Percentiles rank a stretch among this genome's conserved stretches.
phyloP scores from a whole-genome alignment of 1,140 invertebrate genomes.

The Heliconius himera region DNA sequence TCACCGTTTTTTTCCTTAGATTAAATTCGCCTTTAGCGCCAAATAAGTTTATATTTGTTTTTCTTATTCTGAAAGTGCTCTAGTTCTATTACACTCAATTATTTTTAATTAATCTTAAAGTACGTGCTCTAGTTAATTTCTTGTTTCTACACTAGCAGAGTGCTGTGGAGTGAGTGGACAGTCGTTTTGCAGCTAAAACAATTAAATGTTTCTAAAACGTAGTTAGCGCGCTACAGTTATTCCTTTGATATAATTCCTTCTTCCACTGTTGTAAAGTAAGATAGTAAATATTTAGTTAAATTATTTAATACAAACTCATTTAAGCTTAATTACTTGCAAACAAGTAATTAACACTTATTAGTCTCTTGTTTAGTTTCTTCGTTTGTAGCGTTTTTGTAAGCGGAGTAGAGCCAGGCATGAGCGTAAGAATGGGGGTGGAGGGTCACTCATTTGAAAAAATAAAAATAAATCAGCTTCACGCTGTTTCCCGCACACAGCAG shows the following conservation, averaged over 20 bases:
- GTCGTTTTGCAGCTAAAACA: constrained; percentile 33
- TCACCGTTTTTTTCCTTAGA: constrained; percentile 16
- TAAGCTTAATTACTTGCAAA: constrained; percentile 15
- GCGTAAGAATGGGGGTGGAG: no score
- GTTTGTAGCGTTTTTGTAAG: background rate
- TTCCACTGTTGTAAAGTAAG: background rate
- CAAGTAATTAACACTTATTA: constrained; percentile 18
- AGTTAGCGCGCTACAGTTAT: background rate
- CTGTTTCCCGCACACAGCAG: no score
- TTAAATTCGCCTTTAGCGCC: constrained; percentile 25
- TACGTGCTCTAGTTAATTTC: constrained; percentile 46
- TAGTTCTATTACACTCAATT: constrained; percentile 58
- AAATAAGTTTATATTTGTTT: constrained; percentile 36
- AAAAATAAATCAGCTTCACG: no score
- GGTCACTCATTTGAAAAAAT: no score
- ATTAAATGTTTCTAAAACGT: constrained; percentile 28
- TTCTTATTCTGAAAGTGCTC: constrained; percentile 37
- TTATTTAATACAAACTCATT: background rate
- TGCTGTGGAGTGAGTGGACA: constrained; percentile 33
- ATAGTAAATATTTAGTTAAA: constrained; percentile 7
- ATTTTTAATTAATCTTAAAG: constrained; percentile 67
- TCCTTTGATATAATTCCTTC: background rate
- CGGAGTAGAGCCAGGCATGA: no score
- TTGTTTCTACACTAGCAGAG: constrained; percentile 29
- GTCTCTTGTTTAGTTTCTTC: constrained; percentile 16